Base-by-base conservation (phyloP, 2,113 vertebrate species). In the Paraplagusia blochii region DNA sequence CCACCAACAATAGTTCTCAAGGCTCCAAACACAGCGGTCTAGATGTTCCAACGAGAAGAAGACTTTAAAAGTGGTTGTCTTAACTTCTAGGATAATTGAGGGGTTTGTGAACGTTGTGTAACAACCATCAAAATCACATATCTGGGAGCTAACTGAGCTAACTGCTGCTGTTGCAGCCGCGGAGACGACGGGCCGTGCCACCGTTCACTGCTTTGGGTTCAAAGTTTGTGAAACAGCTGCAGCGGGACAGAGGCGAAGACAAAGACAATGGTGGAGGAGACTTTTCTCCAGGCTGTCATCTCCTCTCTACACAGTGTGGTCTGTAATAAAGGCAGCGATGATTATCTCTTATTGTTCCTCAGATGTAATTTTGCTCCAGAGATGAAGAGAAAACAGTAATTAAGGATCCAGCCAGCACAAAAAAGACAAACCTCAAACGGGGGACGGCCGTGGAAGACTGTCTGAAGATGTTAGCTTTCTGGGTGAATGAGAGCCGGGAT, bases 301-400 rank as follows among this genome's bases (percentile, higher is more conserved):
- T 76, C 14, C 57, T 74, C 68, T 77, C 63, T 65, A 66, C 50
- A 44, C 44, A 35, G 18, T 18, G 50, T 58, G 47, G 39, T 43
- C 54, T 69, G 54, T 46, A 48, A 66, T 44, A 53, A 16, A 55
- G 44, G 45, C 48, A 58, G 61, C 19, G 11, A 17, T 66, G 18
- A 74, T 69, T 64, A 58, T 65, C 69, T 18, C 66, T 58, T 43
- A 40, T 76, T 77, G 76, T 76, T 52, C 18, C 45, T 38, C 58
- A 44, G 63, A 50, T 57, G 51, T 62, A 63, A 74, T 74, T 76
- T 58, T 8, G 51, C 74, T 74, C 43, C 59, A 57, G 42, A 69
- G 58, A 76, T 66, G 53, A 69, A 62, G 64, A 60, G 69, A 85
- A 86, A 87, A 79, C 72, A 80, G 59, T 69, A 81, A 83, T 87